Evolutionary conservation across 1,140 invertebrate genomes (phyloP).

Genomic region (Hyles euphorbiae): DNA sequence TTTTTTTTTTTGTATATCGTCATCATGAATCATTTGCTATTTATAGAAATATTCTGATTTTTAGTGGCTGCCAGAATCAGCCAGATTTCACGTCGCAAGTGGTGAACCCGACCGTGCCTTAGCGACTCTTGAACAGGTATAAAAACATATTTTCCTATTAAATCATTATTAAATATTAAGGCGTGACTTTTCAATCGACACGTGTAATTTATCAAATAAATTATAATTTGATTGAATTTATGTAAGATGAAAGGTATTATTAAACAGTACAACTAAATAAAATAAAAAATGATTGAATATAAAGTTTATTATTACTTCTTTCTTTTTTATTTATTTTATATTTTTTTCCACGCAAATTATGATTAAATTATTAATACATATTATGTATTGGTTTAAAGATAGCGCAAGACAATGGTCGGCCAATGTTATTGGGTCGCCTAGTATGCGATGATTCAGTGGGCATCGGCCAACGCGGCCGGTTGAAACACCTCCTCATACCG

Average conservation of each 20-base stretch:
- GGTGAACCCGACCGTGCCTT: conserved; percentile 92
- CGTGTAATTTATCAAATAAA: too few relatives aligned
- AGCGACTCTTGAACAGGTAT: conserved; percentile 86
- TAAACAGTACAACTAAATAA: too few relatives aligned
- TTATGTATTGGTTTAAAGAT: conserved; percentile 56
- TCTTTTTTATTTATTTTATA: too few relatives aligned
- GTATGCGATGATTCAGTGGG: conserved; percentile 86
- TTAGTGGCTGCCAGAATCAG: conserved; percentile 96
- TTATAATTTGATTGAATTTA: too few relatives aligned
- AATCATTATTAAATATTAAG: background rate
- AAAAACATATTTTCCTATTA: background rate
- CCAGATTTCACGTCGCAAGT: conserved; percentile 89
- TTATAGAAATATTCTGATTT: conserved; percentile 25
- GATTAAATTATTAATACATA: too few relatives aligned
- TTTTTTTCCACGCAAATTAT: too few relatives aligned
- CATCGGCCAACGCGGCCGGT: conserved; percentile 80
- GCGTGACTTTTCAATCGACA: too few relatives aligned
- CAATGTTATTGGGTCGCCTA: conserved; percentile 91
- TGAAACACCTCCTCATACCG: conserved; percentile 87
- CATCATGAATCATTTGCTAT: too few relatives aligned
- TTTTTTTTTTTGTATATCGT: too few relatives aligned
- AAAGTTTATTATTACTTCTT: too few relatives aligned
- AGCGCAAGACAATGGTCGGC: conserved; percentile 91
- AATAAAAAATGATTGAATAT: too few relatives aligned
- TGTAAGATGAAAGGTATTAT: too few relatives aligned